These are phyloP conservation scores for Centruroides sculpturatus DNA, from an alignment of 1,140 invertebrate species.

Conservation along the genomic window DNA sequence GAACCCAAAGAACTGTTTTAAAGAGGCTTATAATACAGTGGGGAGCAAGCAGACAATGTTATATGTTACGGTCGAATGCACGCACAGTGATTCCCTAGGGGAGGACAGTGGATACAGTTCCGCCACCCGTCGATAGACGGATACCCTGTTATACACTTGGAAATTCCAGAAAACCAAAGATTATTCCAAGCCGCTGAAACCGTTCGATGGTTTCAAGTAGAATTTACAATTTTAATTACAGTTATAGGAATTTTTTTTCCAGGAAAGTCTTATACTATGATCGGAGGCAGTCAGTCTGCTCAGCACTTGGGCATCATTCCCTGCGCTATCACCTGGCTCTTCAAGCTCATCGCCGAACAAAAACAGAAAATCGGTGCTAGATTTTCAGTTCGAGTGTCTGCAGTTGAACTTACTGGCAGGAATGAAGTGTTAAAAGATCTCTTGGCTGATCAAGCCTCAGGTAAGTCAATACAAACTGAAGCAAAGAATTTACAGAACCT, in stretches of 20 bases:
- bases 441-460: constrained; percentile 34
- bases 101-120: too few species aligned
- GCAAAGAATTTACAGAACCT: too few species aligned
- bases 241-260: constrained; percentile 19
- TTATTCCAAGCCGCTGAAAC: too few species aligned
- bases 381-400: constrained; percentile 68
- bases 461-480: not conserved
- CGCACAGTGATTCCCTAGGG: too few species aligned
- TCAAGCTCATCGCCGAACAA: constrained; percentile 79
- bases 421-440: constrained; percentile 57
- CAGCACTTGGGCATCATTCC: constrained; percentile 72
- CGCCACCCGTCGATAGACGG: too few species aligned
- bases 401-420: constrained; percentile 62
- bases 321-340: constrained; percentile 90
- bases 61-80: too few species aligned
- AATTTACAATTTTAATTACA: not conserved
- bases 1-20: too few species aligned
- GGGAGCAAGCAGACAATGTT: too few species aligned
- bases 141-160: too few species aligned
- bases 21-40: too few species aligned
- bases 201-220: too few species aligned
- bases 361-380: constrained; percentile 78
- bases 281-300: constrained; percentile 58
- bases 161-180: too few species aligned
- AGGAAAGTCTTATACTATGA: constrained; percentile 88